Evolutionary conservation across 2,113 vertebrate species (phyloP), one percentile per base, ranked within the genome.

Genomic region (Poecile atricapillus): DNA sequence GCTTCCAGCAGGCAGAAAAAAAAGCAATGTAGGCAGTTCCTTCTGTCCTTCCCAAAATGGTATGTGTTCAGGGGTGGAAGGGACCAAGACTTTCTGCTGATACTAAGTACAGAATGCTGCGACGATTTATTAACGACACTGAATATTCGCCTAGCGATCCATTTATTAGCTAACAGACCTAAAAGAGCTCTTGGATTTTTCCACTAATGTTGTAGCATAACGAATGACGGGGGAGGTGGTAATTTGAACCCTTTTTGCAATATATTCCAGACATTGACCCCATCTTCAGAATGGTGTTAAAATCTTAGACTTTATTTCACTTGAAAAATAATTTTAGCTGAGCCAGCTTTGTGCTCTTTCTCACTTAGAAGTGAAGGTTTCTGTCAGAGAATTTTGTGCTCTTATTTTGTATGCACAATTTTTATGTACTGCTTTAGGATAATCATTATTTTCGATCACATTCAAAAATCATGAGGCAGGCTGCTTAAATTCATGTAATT

Each of bases 401-500:
- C 43, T 30, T 80, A 86, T 78, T 39, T 74, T 58, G 43, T 46
- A 31, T 46, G 37, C 59, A 85, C 33, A 10, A 1, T 75, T 94
- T 94, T 94, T 93, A 64, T 62, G 24, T 74, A 64, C 30, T 87
- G 44, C 52, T 92, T 90, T 59, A 92, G 60, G 68, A n/a, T 87
- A 94, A 92, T 84, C 24, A 21, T 86, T 80, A 64, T 94, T 96
- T 96, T 96, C 71, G 35, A 55, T 84, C 58, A 60, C 53, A 50
- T 87, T 73, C 56, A 87, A 87, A 93, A 89, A 75, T 64, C 58
- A 52, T 7, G 9, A 96, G 37, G 60, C 74, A 84, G 41, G 50
- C 62, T 95, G 46, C 50, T 91, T 49, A 87, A 95, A 85, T 69
- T 64, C 35, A 13, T 68, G 64, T 53, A 30, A 43, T 80, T 70